phyloP scores from a whole-genome alignment of 2,888 invertebrate species.

The Polyommatus icarus region DNA sequence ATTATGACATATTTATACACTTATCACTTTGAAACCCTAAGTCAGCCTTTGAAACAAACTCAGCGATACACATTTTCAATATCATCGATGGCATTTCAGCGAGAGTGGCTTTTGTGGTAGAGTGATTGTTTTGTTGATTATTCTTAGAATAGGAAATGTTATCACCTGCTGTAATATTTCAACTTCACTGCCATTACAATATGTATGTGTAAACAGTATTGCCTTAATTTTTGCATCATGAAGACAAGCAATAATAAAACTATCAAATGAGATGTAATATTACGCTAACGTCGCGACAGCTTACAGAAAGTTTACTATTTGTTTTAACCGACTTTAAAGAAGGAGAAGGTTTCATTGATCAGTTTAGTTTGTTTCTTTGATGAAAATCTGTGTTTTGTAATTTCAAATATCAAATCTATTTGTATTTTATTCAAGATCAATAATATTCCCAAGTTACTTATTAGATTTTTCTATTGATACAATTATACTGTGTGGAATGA shows the following conservation, averaged over 20 bases:
- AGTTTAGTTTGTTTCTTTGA: no score
- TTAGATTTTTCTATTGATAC: not conserved
- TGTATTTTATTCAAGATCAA: not conserved
- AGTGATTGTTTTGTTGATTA: conserved; percentile 6
- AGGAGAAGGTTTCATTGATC: no score
- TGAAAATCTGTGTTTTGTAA: no score
- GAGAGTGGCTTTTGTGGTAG: conserved; percentile 14
- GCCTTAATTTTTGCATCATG: not conserved
- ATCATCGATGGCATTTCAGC: not conserved
- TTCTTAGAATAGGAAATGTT: conserved; percentile 18
- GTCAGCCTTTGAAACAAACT: not conserved
- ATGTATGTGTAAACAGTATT: conserved; percentile 8
- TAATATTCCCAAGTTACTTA: not conserved
- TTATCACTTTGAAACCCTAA: not conserved
- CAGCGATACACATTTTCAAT: conserved; percentile 10
- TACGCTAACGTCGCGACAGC: no score
- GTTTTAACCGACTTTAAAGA: no score
- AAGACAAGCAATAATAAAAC: not conserved
- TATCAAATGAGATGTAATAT: no score
- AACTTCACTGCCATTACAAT: conserved; percentile 28
- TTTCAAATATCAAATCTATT: no score
- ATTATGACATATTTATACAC: not conserved
- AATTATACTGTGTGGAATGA: not conserved
- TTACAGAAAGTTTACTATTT: no score
- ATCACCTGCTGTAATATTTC: conserved; percentile 25